These are phyloP conservation scores for Hypotaenidia okinawae DNA, from an alignment of 2,797 vertebrate genomes.

Conservation along the genomic window DNA sequence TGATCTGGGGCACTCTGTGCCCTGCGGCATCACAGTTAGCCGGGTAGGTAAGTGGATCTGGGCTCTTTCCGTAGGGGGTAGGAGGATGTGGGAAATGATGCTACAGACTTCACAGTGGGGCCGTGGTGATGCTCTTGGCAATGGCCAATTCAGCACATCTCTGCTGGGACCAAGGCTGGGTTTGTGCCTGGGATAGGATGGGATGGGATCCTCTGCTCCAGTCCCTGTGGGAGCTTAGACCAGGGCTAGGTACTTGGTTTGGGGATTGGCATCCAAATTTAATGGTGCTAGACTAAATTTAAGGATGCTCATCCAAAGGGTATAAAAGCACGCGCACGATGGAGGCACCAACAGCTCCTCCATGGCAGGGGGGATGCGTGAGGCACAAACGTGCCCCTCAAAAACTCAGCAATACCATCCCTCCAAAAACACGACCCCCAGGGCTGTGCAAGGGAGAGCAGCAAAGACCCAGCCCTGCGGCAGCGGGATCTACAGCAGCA, in stretches of 20 bases:
- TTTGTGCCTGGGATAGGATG: accelerated
- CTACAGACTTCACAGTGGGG: accelerated
- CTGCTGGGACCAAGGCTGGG: background rate
- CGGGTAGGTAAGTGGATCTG: accelerated
- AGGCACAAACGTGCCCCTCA: accelerated
- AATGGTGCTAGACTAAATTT: accelerated
- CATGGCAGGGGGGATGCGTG: accelerated
- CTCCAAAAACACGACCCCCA: accelerated
- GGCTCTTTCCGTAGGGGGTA: accelerated
- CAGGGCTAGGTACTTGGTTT: accelerated
- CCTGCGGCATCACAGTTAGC: accelerated
- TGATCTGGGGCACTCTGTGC: background rate
- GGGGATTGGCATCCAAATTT: background rate
- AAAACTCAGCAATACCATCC: background rate
- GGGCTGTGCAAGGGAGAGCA: background rate
- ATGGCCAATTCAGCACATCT: accelerated
- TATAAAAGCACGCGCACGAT: accelerated
- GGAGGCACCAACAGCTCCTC: accelerated
- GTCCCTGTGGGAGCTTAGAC: accelerated
- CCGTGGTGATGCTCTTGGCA: accelerated
- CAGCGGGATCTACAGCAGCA: background rate
- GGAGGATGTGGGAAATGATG: accelerated
- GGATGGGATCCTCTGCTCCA: background rate
- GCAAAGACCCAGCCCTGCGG: background rate
- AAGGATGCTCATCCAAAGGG: background rate